Base-by-base conservation (phyloP, 2,888 invertebrate species). In the Augiades crinisus region DNA sequence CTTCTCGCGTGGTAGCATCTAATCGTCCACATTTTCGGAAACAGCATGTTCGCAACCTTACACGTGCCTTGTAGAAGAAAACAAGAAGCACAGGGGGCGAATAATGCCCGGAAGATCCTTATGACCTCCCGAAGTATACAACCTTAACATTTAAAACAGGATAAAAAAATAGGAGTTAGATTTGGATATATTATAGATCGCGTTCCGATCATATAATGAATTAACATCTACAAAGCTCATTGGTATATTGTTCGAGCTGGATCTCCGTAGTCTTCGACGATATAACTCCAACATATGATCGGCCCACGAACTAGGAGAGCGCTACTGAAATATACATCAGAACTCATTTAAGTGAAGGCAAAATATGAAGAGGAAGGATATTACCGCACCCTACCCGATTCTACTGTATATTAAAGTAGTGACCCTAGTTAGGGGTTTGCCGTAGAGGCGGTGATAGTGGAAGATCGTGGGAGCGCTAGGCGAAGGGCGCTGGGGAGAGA, bases 91-190 rank as follows among this genome's bases (percentile, higher is more conserved):
- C 75, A 85, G 81, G 82, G 78, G 81, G 80, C 80, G 59, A 67
- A 73, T 64, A 68, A 60, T 61, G 81, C 81, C 86, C 78, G 67
- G 67, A 75, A 78, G 78, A 75, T 63, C 54, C 63, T 65, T 70
- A 60, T 49, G 59, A 63, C 74, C 75, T 77, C 72, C 65, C 58
- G 74, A 83, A 81, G 72, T 82, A 83, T 86, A 84, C 70, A 81
- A 78, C 71, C 86, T 86, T 88, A 88, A 84, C 76, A 78, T 81
- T 81, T 80, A 86, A 87, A 88, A 88, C 76, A 87, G 88, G 83
- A 78, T 88, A 88, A 88, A 88, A 88, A 88, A 88, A 88, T 87
- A 88, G 88, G 87, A 87, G 78, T 82, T 85, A 85, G 84, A 86
- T 72, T 86, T 87, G 88, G 88, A 83, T 86, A 83, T 79, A 80